A percentile compares a stretch with the other conserved stretches of the same genome.
phyloP scores from a whole-genome alignment of 2,888 invertebrate genomes.

The Tipula helvola region DNA sequence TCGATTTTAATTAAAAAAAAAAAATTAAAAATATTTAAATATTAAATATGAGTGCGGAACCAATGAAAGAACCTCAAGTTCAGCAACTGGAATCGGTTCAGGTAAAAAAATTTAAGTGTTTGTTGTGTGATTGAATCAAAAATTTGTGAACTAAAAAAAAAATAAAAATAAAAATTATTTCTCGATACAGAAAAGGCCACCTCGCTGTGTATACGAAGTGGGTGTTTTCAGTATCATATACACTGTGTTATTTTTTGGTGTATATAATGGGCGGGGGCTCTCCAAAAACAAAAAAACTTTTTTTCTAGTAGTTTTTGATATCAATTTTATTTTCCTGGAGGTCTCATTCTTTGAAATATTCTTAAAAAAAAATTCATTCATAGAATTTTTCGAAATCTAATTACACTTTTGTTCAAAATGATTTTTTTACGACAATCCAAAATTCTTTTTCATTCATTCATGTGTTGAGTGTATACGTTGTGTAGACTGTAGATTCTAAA shows the following conservation, averaged over 20 bases:
- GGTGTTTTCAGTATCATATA: slow-evolving; percentile 17
- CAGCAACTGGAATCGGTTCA: background rate
- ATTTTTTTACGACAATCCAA: background rate
- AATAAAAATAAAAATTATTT: background rate
- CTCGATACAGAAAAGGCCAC: slow-evolving; percentile 15
- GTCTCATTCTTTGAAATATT: background rate
- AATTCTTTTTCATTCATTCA: background rate
- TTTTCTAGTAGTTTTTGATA: background rate
- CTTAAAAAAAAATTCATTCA: background rate
- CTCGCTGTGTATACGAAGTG: slow-evolving; percentile 16
- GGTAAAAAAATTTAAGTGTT: background rate
- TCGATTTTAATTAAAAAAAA: background rate
- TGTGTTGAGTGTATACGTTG: background rate
- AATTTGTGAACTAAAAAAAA: slow-evolving; percentile 10
- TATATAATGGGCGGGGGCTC: slow-evolving; percentile 19
- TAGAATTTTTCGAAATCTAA: background rate
- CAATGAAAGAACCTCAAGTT: background rate
- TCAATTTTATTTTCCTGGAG: background rate
- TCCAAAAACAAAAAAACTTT: background rate
- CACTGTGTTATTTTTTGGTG: slow-evolving; percentile 11
- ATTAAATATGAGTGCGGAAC: background rate
- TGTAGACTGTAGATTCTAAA: background rate
- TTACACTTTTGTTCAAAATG: background rate
- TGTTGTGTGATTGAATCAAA: background rate
- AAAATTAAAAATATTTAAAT: background rate